Evolutionary conservation across 2,888 invertebrate genomes (phyloP).

Genomic region (Cosmopolites sordidus): DNA sequence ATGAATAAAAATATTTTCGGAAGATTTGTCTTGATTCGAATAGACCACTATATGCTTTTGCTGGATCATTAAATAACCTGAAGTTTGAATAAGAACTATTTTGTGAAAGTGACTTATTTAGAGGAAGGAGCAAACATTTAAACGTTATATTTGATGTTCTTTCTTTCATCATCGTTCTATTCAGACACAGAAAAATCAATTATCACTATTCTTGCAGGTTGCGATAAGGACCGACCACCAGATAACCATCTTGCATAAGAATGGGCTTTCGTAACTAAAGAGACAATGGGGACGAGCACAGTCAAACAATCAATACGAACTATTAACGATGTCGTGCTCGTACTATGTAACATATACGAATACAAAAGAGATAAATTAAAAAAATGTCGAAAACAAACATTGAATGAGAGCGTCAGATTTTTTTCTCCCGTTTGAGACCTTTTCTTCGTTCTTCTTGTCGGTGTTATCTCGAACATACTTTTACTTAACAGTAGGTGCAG

Average conservation of each 20-base stretch:
- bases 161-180: slow-evolving; percentile 8
- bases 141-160: too few species aligned
- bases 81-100: too few species aligned
- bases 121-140: too few species aligned
- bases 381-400: slow-evolving; percentile 1
- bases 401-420: background rate
- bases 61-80: too few species aligned
- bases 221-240: slow-evolving; percentile 11
- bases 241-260: slow-evolving; percentile 11
- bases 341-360: background rate
- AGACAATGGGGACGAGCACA: background rate
- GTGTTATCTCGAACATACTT: too few species aligned
- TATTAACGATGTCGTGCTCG: background rate
- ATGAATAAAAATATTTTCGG: too few species aligned
- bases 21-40: too few species aligned
- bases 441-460: too few species aligned
- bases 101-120: too few species aligned
- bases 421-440: background rate
- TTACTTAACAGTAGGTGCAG: too few species aligned
- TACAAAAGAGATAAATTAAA: background rate
- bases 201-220: slow-evolving; percentile 11
- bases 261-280: background rate
- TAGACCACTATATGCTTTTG: too few species aligned
- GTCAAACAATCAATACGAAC: background rate
- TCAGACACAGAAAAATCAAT: slow-evolving; percentile 13